These are phyloP conservation scores for Orthosia incerta DNA, from an alignment of 2,888 invertebrate genomes.

Conservation along the genomic window DNA sequence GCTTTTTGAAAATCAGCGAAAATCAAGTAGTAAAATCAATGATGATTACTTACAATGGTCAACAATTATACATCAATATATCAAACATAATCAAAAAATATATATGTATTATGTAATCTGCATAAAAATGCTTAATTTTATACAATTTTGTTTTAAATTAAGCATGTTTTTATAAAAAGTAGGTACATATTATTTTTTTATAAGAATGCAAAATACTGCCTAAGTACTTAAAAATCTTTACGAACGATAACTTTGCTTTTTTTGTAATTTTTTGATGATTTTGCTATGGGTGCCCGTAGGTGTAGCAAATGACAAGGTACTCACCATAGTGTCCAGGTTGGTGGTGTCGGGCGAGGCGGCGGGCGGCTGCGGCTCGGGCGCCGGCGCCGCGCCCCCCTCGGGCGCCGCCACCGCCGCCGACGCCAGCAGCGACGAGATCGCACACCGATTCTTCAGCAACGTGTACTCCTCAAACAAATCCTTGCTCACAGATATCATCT, in stretches of 20 bases:
- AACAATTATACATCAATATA: background rate
- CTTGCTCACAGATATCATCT: slow-evolving; percentile 66
- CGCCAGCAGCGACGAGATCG: slow-evolving; percentile 33
- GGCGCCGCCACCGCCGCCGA: slow-evolving; percentile 17
- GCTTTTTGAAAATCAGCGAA: background rate
- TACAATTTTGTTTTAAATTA: too few relatives aligned
- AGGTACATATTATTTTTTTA: too few relatives aligned
- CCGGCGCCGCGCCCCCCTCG: background rate
- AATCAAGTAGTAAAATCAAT: background rate
- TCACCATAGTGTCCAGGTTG: slow-evolving; percentile 79
- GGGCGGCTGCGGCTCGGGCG: slow-evolving; percentile 30
- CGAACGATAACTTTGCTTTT: too few relatives aligned
- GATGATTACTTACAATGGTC: background rate
- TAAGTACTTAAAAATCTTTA: too few relatives aligned
- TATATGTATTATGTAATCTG: too few relatives aligned
- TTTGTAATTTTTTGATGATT: too few relatives aligned
- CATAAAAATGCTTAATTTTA: too few relatives aligned
- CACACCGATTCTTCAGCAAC: slow-evolving; percentile 45
- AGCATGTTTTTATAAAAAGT: too few relatives aligned
- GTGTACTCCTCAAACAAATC: slow-evolving; percentile 68
- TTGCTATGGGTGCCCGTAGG: background rate
- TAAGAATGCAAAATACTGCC: too few relatives aligned
- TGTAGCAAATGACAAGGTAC: slow-evolving; percentile 50
- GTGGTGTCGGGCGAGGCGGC: slow-evolving; percentile 81
- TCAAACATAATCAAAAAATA: too few relatives aligned